phyloP scores from a whole-genome alignment of 2,113 vertebrate genomes.

The Silurus asotus region DNA sequence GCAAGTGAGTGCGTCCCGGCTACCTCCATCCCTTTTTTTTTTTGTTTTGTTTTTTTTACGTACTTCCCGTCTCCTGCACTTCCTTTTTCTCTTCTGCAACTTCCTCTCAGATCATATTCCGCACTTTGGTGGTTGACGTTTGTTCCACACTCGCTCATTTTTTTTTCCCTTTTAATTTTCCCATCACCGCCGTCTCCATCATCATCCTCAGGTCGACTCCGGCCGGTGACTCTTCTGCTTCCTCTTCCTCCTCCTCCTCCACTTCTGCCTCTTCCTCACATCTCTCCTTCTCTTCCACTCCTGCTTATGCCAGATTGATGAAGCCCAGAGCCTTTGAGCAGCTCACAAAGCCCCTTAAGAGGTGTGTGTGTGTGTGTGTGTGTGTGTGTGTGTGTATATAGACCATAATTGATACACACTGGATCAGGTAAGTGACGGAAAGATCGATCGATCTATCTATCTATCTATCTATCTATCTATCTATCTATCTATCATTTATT shows the following conservation, averaged over 20 bases:
- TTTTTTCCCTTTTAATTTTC: conserved; percentile 63
- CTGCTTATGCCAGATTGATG: conserved; percentile 10
- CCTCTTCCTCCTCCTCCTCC: conserved; percentile 74
- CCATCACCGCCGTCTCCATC: conserved; percentile 11
- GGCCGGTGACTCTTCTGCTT: conserved; percentile 57
- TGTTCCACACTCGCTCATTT: conserved; percentile 32
- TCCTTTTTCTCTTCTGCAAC: conserved; percentile 15
- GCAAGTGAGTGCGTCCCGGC: conserved; percentile 75
- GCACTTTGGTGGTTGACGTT: background rate
- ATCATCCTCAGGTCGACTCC: background rate
- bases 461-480: no score
- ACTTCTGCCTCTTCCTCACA: conserved; percentile 76
- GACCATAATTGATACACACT: background rate
- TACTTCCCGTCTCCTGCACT: background rate
- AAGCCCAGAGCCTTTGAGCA: conserved; percentile 62
- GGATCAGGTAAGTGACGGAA: background rate
- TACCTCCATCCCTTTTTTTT: no score
- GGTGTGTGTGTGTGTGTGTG: conserved; percentile 67
- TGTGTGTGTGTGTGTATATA: background rate
- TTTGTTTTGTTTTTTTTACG: no score
- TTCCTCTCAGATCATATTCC: conserved; percentile 23
- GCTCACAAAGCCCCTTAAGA: conserved; percentile 72
- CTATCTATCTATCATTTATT: no score
- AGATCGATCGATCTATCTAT: background rate
- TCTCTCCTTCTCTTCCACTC: conserved; percentile 56